These are phyloP conservation scores for Medauroidea extradentata DNA, from an alignment of 1,140 invertebrate genomes.

Conservation along the genomic window DNA sequence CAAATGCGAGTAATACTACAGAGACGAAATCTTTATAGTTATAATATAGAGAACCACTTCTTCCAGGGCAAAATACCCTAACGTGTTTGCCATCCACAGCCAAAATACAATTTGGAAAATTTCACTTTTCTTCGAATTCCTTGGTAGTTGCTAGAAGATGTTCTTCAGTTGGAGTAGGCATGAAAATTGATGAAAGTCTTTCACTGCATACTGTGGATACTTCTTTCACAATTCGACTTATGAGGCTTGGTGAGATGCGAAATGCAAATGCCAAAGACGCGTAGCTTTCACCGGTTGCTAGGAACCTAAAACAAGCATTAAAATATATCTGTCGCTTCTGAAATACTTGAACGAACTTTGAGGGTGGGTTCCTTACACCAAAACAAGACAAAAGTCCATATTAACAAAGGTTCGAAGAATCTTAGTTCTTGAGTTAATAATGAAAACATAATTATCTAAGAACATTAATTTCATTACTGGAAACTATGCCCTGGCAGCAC, in stretches of 20 bases:
- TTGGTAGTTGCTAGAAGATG: constrained; percentile 22
- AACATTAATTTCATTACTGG: too few relatives aligned
- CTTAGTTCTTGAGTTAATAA: not conserved
- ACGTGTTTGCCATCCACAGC: constrained; percentile 40
- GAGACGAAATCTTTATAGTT: constrained; percentile 46
- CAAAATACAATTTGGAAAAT: constrained; percentile 17
- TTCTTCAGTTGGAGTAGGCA: constrained; percentile 22
- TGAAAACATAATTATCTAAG: too few relatives aligned
- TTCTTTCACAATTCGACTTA: constrained; percentile 8
- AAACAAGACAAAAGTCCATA: not conserved
- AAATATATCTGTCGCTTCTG: too few relatives aligned
- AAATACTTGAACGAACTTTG: too few relatives aligned
- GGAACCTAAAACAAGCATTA: not conserved
- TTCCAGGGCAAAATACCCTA: constrained; percentile 28
- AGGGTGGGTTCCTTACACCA: not conserved
- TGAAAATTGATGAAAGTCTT: constrained; percentile 5
- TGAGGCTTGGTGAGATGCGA: constrained; percentile 6
- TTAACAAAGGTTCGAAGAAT: not conserved
- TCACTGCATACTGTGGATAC: constrained; percentile 3
- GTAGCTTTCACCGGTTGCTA: constrained; percentile 1
- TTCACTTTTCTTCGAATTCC: constrained; percentile 4
- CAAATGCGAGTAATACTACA: constrained; percentile 40
- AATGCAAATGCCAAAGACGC: constrained; percentile 9
- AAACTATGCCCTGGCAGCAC: too few relatives aligned
- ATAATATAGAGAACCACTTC: constrained; percentile 38